A percentile compares a stretch with the other conserved stretches of the same genome.
phyloP scores from a whole-genome alignment of 2,888 invertebrate genomes.

The Phasia obesa region DNA sequence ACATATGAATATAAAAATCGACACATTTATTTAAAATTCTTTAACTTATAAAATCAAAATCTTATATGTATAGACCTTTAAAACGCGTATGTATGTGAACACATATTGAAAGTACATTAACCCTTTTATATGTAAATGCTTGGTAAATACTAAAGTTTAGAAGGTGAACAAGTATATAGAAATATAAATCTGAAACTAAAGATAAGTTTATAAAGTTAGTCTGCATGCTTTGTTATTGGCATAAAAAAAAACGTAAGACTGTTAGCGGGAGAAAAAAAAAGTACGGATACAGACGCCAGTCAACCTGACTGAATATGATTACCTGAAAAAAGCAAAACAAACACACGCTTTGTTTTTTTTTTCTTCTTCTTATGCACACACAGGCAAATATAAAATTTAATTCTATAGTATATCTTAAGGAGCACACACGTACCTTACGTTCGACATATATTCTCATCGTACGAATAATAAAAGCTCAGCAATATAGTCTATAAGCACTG shows the following conservation, averaged over 20 bases:
- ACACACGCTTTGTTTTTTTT: background rate
- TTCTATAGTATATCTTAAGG: conserved; percentile 46
- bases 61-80: background rate
- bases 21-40: conserved; percentile 8
- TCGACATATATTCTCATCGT: conserved; percentile 15
- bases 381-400: conserved; percentile 32
- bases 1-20: background rate
- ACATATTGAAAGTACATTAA: conserved; percentile 67
- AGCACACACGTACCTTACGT: conserved; percentile 4
- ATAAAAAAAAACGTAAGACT: conserved; percentile 16
- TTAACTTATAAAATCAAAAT: conserved; percentile 50
- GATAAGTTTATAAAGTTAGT: conserved; percentile 4
- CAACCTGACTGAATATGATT: conserved; percentile 70
- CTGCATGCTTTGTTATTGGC: conserved; percentile 27
- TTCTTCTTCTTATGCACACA: background rate
- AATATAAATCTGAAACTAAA: background rate
- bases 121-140: conserved; percentile 53
- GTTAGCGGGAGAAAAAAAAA: background rate
- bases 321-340: conserved; percentile 43
- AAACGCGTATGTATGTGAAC: background rate
- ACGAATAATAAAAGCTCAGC: conserved; percentile 45
- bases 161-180: conserved; percentile 11
- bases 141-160: conserved; percentile 55
- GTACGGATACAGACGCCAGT: conserved; percentile 62
- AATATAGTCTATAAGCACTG: conserved; percentile 27